phyloP scores from a whole-genome alignment of 1,140 invertebrate genomes.

The Drosophila busckii region DNA sequence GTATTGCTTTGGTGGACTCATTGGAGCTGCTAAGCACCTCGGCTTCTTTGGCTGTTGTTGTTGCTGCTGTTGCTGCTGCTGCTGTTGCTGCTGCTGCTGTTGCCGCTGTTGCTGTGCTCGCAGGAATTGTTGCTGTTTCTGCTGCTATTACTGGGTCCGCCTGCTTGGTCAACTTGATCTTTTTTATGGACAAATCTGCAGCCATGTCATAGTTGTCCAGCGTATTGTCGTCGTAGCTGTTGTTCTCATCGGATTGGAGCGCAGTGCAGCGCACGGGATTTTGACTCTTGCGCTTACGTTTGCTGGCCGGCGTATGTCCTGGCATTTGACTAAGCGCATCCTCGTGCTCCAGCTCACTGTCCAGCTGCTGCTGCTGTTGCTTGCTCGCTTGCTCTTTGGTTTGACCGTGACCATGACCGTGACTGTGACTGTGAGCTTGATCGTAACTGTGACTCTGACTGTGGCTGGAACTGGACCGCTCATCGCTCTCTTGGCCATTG shows the following conservation, averaged over 20 bases:
- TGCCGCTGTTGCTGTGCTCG: no score
- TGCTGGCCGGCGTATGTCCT: conserved; percentile 78
- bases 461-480: conserved; percentile 79
- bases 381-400: conserved; percentile 83
- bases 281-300: conserved; percentile 93
- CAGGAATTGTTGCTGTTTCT: not conserved
- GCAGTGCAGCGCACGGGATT: conserved; percentile 91
- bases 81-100: not conserved
- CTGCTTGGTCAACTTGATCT: conserved; percentile 25
- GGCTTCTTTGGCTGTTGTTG: conserved; percentile 46
- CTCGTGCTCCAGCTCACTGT: conserved; percentile 80
- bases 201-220: conserved; percentile 80
- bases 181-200: conserved; percentile 79
- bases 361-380: conserved; percentile 42
- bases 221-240: conserved; percentile 67
- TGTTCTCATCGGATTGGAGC: conserved; percentile 79
- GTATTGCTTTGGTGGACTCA: conserved; percentile 73
- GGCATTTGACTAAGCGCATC: conserved; percentile 82
- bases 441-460: conserved; percentile 83
- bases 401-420: conserved; percentile 81
- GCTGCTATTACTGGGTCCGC: not conserved
- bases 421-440: conserved; percentile 79
- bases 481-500: conserved; percentile 55
- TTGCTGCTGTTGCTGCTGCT: not conserved
- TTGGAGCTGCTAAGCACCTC: conserved; percentile 37